phyloP scores from a whole-genome alignment of 2,113 vertebrate species.

The Hiodon alosoides region DNA sequence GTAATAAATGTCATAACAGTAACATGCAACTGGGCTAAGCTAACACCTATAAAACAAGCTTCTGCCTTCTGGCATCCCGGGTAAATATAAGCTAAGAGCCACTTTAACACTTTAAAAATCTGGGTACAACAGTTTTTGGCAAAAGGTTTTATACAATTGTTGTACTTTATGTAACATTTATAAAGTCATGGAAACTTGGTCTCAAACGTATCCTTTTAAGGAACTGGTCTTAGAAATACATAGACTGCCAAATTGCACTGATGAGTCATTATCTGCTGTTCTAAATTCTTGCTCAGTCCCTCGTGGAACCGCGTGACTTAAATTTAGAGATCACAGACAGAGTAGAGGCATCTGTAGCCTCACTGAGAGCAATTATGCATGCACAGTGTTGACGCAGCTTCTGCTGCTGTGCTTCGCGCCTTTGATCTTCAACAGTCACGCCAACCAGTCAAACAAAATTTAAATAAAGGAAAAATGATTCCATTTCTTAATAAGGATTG shows the following conservation, averaged over 20 bases:
- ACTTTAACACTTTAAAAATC: too few relatives aligned
- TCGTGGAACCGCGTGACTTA: not conserved
- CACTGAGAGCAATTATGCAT: conserved; percentile 12
- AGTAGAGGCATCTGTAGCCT: not conserved
- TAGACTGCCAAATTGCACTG: conserved; percentile 18
- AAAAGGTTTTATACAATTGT: too few relatives aligned
- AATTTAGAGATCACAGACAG: conserved; percentile 17
- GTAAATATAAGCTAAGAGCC: too few relatives aligned
- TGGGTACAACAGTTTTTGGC: too few relatives aligned
- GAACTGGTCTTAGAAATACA: not conserved
- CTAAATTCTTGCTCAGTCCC: conserved; percentile 10
- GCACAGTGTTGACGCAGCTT: not conserved
- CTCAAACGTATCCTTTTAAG: not conserved
- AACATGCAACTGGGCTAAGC: too few relatives aligned
- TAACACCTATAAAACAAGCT: too few relatives aligned
- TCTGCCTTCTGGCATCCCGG: too few relatives aligned
- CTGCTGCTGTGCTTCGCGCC: not conserved
- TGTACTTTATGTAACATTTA: too few relatives aligned
- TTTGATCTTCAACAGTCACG: not conserved
- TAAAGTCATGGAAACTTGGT: too few relatives aligned
- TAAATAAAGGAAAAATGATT: too few relatives aligned
- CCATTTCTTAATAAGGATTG: too few relatives aligned
- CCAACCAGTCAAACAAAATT: not conserved
- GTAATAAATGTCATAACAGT: too few relatives aligned
- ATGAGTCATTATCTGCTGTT: conserved; percentile 22